Base-by-base conservation (phyloP, 2,113 vertebrate species). In the Scolopax mira region DNA sequence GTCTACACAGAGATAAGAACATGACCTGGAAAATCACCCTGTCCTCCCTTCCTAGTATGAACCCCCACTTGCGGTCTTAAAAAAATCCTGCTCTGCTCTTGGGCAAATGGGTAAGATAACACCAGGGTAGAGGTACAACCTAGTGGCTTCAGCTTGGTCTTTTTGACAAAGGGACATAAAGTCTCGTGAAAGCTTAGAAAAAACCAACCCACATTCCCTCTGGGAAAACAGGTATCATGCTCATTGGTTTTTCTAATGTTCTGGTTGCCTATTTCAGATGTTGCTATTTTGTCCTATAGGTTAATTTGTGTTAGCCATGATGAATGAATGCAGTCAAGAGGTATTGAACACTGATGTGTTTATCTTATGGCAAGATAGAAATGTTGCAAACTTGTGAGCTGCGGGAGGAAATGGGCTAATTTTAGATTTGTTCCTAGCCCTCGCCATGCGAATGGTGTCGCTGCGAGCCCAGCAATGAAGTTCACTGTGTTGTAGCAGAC, bases 381-480 rank as follows among this genome's bases (percentile, higher is more conserved):
- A 97, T 98, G 96, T 97, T 98, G 86, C 97, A 96, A 97, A 93
- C 81, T 85, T 97, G 86, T 95, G 89, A 97, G 96, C 96, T 97
- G 28, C 74, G n/a, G 97, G 97, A 97, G 95, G 97, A 96, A 94
- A 93, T 52, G 94, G 97, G 98, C 98, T 98, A 98, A 98, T 97
- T 89, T 97, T 72, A 98, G 97, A 97, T 98, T 98, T 98, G 97
- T 98, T 98, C 97, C 98, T 97, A 98, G 98, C 98, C 98, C 97
- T 98, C 98, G 97, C 97, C 98, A 95, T 98, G 99, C 97, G 99
- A 99, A 98, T 99, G 99, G 99, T 99, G 99, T 97, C 99, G 99
- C 98, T 99, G 99, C 97, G 99, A 99, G 98, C 99, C 99, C 98
- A 99, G 99, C 98, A 99, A 99, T 95, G 99, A 99, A 98, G 99